Evolutionary conservation across 1,140 invertebrate genomes (phyloP), one percentile per base, ranked within the genome.

Genomic region (Metaphire vulgaris): DNA sequence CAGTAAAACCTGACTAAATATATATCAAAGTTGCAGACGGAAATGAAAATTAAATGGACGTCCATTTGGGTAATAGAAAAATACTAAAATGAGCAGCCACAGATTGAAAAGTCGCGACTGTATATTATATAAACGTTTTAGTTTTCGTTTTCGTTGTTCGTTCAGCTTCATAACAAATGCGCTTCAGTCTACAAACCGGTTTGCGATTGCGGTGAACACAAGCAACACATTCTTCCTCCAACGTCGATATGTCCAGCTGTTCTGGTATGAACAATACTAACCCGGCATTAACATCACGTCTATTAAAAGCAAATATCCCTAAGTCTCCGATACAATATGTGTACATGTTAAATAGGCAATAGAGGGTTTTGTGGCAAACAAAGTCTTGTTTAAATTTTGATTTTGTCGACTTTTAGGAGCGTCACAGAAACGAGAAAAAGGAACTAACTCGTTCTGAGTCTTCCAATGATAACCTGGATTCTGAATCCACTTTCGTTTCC

Each of bases 221-320:
- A 93, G 32, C 89, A 86, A 56, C 94, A 96, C 86, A 94, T 97
- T 83, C 88, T 98, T 76, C 95, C 96, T 34, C 95, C 96, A 14
- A 94, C 92, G 21, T 91, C 93, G 79, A 96, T 98, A 78, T 93
- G 94, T 82, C 96, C 96, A 2, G 91, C 94, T 21, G 95, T 97
- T 0, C 86, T 98, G 77, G 89, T 87, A 76, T 80, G 87, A 75
- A n/a, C n/a, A n/a, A n/a, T n/a, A n/a, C n/a, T n/a, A 80, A 74
- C 64, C 29, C 29, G 30, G 26, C 28, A 12, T 26, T 29, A 31
- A 32, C 33, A 33, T n/a, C 33, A 32, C 69, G 30, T 65, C 56
- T 14, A 15, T 14, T 65, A n/a, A 15, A 65, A n/a, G n/a, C n/a
- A n/a, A n/a, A n/a, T n/a, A n/a, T n/a, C n/a, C n/a, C n/a, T n/a